These are phyloP conservation scores for Halcyon malimbica DNA, from an alignment of 2,113 vertebrate genomes.

Conservation along the genomic window DNA sequence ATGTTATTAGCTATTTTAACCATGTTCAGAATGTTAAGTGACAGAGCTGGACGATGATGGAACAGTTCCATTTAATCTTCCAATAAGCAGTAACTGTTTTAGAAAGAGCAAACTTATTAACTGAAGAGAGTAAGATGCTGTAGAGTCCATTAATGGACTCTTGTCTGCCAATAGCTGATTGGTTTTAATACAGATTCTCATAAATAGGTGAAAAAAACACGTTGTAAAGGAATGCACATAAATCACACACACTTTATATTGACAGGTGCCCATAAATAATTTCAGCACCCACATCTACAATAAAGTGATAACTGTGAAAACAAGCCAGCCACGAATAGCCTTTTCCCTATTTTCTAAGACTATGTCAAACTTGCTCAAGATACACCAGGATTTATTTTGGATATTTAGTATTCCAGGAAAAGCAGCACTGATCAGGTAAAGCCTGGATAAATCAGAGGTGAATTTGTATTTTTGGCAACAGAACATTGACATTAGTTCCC, in stretches of 20 bases:
- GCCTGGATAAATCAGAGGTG: not conserved
- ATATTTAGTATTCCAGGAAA: not conserved
- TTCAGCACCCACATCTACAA: not conserved
- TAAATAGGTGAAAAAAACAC: not conserved
- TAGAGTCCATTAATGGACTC: not conserved
- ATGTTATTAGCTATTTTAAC: not conserved
- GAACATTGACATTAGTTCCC: not conserved
- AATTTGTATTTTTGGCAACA: not conserved
- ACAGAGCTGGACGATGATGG: not conserved
- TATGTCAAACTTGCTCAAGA: not conserved
- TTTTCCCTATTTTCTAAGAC: not conserved
- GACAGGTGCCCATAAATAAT: not conserved
- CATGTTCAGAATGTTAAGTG: not conserved
- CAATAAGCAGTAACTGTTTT: not conserved
- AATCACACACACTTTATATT: not conserved
- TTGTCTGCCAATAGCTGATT: not conserved
- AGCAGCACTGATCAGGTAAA: not conserved
- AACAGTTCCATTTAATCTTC: not conserved
- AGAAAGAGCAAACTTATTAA: not conserved
- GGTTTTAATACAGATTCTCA: not conserved
- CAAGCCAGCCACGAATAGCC: not conserved
- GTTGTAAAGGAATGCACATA: not conserved
- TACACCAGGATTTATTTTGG: not conserved
- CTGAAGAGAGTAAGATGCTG: not conserved
- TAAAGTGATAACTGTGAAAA: not conserved